These are phyloP conservation scores for Nymphicus hollandicus DNA, from an alignment of 2,113 vertebrate species.

Conservation along the genomic window DNA sequence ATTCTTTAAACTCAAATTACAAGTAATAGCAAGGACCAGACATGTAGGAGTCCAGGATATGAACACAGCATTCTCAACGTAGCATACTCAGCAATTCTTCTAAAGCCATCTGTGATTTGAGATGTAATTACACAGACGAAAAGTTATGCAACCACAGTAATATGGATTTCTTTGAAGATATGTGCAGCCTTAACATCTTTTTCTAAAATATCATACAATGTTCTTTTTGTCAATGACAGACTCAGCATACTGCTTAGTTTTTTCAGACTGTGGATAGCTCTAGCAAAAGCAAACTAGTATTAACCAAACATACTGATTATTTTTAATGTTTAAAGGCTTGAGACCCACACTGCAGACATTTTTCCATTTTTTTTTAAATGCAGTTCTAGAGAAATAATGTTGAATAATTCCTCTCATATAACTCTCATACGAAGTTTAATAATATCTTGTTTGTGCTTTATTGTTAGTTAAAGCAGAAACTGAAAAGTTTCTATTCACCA, in stretches of 20 bases:
- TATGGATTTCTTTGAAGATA: background rate
- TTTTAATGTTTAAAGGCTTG: background rate
- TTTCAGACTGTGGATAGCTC: background rate
- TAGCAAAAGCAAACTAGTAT: background rate
- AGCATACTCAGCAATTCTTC: background rate
- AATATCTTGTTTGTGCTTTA: background rate
- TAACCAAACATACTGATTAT: background rate
- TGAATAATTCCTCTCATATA: background rate
- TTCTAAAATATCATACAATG: background rate
- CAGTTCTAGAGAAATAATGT: background rate
- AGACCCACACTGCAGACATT: background rate
- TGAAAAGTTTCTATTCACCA: background rate
- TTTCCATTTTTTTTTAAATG: background rate
- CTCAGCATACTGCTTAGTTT: background rate
- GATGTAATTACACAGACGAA: background rate
- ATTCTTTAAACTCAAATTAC: background rate
- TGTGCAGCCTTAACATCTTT: background rate
- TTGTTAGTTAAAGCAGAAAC: background rate
- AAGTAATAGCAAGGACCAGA: background rate
- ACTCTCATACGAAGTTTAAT: background rate
- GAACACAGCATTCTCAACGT: background rate
- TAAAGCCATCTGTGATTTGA: background rate
- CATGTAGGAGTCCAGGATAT: background rate
- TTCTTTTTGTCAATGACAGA: background rate
- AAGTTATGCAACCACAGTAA: background rate